These are phyloP conservation scores for Lineus longissimus DNA, from an alignment of 1,140 invertebrate genomes.

Conservation along the genomic window DNA sequence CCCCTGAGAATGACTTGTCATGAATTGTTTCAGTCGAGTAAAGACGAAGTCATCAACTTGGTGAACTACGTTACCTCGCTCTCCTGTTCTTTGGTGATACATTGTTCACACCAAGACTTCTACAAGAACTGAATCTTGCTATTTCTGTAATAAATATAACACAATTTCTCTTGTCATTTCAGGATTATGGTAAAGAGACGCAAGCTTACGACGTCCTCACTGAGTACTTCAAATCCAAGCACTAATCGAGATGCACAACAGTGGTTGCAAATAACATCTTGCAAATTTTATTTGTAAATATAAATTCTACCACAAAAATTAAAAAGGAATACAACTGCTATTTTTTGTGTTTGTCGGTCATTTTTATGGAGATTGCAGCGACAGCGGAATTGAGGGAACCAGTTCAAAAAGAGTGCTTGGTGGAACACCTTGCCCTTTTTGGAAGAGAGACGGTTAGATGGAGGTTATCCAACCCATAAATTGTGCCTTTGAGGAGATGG, in stretches of 20 bases:
- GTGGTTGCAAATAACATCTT: neutral
- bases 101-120: neutral
- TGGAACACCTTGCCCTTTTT: no score
- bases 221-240: slow-evolving; percentile 74
- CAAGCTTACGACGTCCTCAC: slow-evolving; percentile 87
- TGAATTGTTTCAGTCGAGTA: neutral
- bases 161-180: slow-evolving; percentile 49
- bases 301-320: no score
- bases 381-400: no score
- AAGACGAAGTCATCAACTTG: neutral
- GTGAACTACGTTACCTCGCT: neutral
- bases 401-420: no score
- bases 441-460: no score
- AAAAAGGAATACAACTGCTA: no score
- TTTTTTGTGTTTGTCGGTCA: no score
- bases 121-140: neutral
- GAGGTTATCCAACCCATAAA: no score
- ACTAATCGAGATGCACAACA: slow-evolving; percentile 20
- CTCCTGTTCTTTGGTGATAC: neutral
- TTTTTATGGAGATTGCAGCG: no score
- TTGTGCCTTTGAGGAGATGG: no score
- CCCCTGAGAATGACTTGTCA: neutral
- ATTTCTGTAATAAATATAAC: neutral
- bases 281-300: no score
- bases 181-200: slow-evolving; percentile 95